Base-by-base conservation (phyloP, 2,113 vertebrate genomes). In the Lophius piscatorius region DNA sequence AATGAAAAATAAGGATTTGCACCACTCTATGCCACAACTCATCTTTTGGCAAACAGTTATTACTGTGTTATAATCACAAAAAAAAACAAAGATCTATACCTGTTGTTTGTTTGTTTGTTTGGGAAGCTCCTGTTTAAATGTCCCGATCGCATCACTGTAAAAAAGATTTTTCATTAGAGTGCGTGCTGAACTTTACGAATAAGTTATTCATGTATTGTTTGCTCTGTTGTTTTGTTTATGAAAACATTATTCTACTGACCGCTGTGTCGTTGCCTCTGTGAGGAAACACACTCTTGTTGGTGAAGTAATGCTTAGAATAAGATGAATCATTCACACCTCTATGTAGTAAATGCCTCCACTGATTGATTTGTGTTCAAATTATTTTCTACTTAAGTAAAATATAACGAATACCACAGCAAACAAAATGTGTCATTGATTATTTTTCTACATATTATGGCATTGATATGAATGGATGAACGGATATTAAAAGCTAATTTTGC, bases 381-480 rank as follows among this genome's bases (percentile, higher is more conserved):
- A 22, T 76, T 81, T 80, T 76, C 38, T 81, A 74, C 52, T 48
- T 44, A 45, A 75, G 68, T 84, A 67, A 74, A 83, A 82, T 77
- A 87, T 69, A 77, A 63, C 61, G 49, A 74, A 48, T 81, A 69
- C 44, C 72, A 72, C 67, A 67, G 75, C 72, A 85, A 79, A 72
- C 61, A 24, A 73, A 68, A 31, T 68, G 67, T 74, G 56, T 80
- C 62, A 48, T 20, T 22, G 57, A 51, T 85, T 86, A 79, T 84
- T 87, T 79, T 86, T 82, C 65, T 82, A 80, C 47, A 56, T 22
- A 70, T 75, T 68, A 52, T 31, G 74, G 81, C 74, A 87, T 83
- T 39, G 48, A 36, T 82, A 49, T 22, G n/a, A n/a, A n/a, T n/a
- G n/a, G n/a, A n/a, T n/a, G n/a, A n/a, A n/a, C n/a, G n/a, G n/a